phyloP scores from a whole-genome alignment of 2,797 vertebrate genomes.

The Dendrocincla tyrannina region DNA sequence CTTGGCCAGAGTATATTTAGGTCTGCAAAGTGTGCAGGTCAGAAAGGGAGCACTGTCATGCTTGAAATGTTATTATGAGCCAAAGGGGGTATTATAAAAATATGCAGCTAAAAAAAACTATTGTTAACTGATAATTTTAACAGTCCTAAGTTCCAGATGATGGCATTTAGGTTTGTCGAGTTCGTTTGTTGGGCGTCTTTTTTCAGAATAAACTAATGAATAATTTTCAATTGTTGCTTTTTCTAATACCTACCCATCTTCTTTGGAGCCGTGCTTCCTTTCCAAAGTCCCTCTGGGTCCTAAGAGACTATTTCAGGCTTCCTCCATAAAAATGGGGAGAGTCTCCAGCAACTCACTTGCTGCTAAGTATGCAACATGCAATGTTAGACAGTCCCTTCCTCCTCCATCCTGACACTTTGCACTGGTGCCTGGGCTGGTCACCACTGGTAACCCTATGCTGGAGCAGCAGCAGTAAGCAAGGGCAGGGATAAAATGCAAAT shows the following conservation, averaged over 20 bases:
- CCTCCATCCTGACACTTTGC: neutral
- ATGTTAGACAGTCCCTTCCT: neutral
- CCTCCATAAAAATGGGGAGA: neutral
- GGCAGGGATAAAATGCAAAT: neutral
- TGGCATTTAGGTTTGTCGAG: neutral
- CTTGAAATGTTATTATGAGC: neutral
- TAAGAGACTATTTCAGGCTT: neutral
- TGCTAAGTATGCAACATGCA: neutral
- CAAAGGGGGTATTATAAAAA: neutral
- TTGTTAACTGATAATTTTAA: neutral
- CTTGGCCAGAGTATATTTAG: neutral
- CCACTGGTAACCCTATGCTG: neutral
- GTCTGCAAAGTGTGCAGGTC: neutral
- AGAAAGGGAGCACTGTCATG: neutral
- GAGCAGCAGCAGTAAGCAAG: neutral
- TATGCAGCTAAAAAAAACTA: neutral
- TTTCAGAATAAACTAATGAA: neutral
- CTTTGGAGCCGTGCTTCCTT: neutral
- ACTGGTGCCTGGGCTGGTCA: neutral
- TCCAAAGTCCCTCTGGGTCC: neutral
- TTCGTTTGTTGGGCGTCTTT: neutral
- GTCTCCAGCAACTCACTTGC: neutral
- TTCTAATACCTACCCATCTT: neutral
- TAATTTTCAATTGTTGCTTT: neutral
- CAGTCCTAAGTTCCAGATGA: neutral